Evolutionary conservation across 1,140 invertebrate genomes (phyloP).

Genomic region (Yoshiicerus persimilis): DNA sequence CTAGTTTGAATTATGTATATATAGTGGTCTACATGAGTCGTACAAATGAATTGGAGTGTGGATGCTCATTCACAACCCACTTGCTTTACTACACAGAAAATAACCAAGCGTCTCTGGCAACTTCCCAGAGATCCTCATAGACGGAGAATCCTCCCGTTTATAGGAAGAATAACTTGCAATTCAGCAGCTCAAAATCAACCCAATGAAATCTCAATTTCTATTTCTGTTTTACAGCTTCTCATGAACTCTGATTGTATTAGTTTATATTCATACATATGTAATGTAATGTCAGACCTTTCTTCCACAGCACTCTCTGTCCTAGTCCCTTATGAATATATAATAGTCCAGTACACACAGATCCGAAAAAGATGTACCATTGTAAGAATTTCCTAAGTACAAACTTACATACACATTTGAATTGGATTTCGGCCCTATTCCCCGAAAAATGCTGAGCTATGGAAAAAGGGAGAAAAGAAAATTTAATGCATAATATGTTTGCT

Average conservation of each 20-base stretch:
- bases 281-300: not conserved
- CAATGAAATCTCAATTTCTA: not conserved
- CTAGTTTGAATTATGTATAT: not conserved
- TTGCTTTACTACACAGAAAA: not conserved
- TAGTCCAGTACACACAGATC: not conserved
- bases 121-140: not conserved
- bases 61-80: not conserved
- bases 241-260: constrained; percentile 2
- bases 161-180: not conserved
- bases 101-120: not conserved
- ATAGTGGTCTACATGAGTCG: not conserved
- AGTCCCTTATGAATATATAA: too few species aligned
- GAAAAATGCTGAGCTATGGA: not conserved
- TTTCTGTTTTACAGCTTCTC: constrained; percentile 2
- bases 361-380: not conserved
- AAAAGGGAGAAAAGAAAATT: not conserved
- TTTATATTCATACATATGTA: not conserved
- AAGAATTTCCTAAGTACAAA: not conserved
- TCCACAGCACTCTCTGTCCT: too few species aligned
- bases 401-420: not conserved
- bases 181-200: not conserved
- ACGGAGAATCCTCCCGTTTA: not conserved
- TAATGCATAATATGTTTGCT: not conserved
- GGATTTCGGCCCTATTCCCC: not conserved
- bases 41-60: not conserved